These are phyloP conservation scores for Melinaea menophilus DNA, from an alignment of 2,888 invertebrate genomes.

Conservation along the genomic window DNA sequence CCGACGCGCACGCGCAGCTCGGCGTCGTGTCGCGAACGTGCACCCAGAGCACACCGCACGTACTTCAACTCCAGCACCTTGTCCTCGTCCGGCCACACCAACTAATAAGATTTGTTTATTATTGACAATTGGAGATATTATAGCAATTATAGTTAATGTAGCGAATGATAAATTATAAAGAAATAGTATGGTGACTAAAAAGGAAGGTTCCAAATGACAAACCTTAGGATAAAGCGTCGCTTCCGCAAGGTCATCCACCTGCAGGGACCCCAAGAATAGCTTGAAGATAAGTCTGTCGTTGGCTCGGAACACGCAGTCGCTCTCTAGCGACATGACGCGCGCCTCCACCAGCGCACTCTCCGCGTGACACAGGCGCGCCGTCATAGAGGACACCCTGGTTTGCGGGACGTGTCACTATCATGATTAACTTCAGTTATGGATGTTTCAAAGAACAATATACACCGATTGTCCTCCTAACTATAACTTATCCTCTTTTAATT, in stretches of 20 bases:
- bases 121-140: too few species aligned
- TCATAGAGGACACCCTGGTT: conserved; percentile 77
- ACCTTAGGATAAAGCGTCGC: conserved; percentile 87
- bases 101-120: conserved; percentile 48
- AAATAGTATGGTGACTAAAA: not conserved
- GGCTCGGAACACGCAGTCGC: conserved; percentile 86
- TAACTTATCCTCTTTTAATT: not conserved
- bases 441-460: too few species aligned
- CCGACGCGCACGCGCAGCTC: conserved; percentile 84
- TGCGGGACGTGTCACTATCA: too few species aligned
- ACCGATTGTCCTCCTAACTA: too few species aligned
- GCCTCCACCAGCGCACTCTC: conserved; percentile 84
- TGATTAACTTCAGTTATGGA: too few species aligned
- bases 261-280: conserved; percentile 81
- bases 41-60: conserved; percentile 79
- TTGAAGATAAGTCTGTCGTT: conserved; percentile 87
- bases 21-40: conserved; percentile 84
- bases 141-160: too few species aligned
- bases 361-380: conserved; percentile 82
- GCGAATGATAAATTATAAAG: too few species aligned
- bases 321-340: conserved; percentile 81
- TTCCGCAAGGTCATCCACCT: conserved; percentile 84
- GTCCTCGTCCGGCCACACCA: conserved; percentile 87
- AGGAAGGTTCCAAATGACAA: too few species aligned
- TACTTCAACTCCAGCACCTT: conserved; percentile 88